These are phyloP conservation scores for Pantherophis vulpinus DNA, from an alignment of 2,797 vertebrate genomes.

Conservation along the genomic window DNA sequence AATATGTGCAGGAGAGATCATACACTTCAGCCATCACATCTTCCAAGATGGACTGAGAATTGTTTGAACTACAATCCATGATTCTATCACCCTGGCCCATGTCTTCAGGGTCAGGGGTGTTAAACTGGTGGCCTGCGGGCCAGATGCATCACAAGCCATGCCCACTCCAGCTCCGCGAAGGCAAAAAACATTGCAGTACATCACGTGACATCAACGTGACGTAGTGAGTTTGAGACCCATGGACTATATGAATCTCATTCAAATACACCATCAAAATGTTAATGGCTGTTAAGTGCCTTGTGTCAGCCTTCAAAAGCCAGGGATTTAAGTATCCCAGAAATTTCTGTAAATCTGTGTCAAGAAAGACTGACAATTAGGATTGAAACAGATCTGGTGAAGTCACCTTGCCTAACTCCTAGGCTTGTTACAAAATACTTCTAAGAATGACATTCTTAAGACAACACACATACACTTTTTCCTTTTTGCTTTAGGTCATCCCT, in stretches of 20 bases:
- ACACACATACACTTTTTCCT: neutral
- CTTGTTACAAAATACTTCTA: neutral
- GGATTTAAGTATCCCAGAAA: neutral
- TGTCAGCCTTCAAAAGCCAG: neutral
- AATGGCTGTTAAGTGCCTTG: neutral
- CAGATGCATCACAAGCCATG: too few relatives aligned
- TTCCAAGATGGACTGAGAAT: neutral
- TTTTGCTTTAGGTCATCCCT: neutral
- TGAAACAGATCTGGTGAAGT: neutral
- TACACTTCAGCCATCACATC: neutral
- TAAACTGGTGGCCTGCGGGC: neutral
- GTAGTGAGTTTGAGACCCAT: fast-evolving
- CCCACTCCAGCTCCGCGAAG: too few relatives aligned
- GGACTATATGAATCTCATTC: neutral
- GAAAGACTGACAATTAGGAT: neutral
- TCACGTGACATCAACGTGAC: neutral
- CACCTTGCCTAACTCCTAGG: neutral
- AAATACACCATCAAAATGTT: neutral
- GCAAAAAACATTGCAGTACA: neutral
- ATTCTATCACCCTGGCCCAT: neutral
- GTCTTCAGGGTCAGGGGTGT: neutral
- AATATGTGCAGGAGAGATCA: neutral
- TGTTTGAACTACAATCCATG: neutral
- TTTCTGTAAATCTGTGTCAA: neutral
- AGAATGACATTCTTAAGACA: neutral